A percentile compares a stretch with the other conserved stretches of the same genome.
phyloP scores from a whole-genome alignment of 2,888 invertebrate species.

The Drosophila vallismaia region DNA sequence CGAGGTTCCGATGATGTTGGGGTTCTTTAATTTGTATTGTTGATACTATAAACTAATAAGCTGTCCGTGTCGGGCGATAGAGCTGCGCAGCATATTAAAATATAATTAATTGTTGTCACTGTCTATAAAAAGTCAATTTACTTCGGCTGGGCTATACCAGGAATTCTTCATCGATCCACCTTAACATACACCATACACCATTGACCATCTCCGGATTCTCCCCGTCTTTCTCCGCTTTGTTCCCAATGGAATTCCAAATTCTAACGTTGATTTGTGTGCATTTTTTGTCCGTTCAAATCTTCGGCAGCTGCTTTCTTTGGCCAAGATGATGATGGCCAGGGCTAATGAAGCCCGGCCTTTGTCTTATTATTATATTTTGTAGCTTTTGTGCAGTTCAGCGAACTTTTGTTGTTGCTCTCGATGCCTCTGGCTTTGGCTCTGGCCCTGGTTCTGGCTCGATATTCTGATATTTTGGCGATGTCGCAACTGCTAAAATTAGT shows the following conservation, averaged over 20 bases:
- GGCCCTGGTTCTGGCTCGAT: constrained; percentile 6
- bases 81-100: constrained; percentile 68
- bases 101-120: constrained; percentile 78
- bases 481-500: constrained; percentile 78
- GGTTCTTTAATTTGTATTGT: constrained; percentile 65
- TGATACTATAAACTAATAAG: constrained; percentile 77
- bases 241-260: constrained; percentile 57
- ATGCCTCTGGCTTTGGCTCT: constrained; percentile 1
- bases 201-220: constrained; percentile 10
- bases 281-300: constrained; percentile 55
- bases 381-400: constrained; percentile 75
- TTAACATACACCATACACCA: not conserved
- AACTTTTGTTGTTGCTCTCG: constrained; percentile 66
- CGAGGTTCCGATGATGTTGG: constrained; percentile 17
- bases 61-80: constrained; percentile 40
- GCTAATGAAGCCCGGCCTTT: constrained; percentile 71
- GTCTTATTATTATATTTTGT: constrained; percentile 54
- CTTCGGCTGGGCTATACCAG: constrained; percentile 36
- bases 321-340: constrained; percentile 31
- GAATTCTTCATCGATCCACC: constrained; percentile 61
- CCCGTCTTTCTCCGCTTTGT: constrained; percentile 28
- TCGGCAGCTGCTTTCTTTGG: constrained; percentile 65
- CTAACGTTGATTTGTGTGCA: constrained; percentile 74
- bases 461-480: constrained; percentile 64
- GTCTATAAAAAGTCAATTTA: constrained; percentile 74